Percentiles rank a stretch among this genome's conserved stretches.
phyloP scores from a whole-genome alignment of 2,113 vertebrate species.

The Upupa epops region DNA sequence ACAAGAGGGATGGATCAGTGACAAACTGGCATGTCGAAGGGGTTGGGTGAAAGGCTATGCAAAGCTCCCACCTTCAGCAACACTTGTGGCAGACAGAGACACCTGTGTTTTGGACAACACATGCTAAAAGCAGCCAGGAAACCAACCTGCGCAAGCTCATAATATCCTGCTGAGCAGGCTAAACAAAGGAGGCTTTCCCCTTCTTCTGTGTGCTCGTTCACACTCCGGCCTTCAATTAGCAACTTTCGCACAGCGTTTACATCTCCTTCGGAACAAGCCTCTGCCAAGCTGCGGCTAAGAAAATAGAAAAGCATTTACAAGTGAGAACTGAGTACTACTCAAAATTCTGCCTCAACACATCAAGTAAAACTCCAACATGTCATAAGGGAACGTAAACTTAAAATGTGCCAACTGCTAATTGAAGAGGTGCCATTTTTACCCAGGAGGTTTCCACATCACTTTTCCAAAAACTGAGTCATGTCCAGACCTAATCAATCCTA shows the following conservation, averaged over 20 bases:
- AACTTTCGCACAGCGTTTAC: conserved; percentile 97
- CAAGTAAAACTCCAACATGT: background rate
- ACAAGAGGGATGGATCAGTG: background rate
- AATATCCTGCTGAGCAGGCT: conserved; percentile 98
- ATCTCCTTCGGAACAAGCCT: conserved; percentile 98
- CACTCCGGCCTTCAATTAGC: conserved; percentile 96
- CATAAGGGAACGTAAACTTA: accelerated
- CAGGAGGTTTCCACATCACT: background rate
- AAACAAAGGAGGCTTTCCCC: conserved; percentile 97
- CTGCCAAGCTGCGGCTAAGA: conserved; percentile 96
- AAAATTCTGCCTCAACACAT: background rate
- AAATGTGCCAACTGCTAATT: background rate
- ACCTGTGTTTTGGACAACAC: background rate
- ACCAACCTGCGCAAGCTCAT: conserved; percentile 97
- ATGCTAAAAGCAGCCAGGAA: background rate
- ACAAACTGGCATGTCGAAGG: background rate
- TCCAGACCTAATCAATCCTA: background rate
- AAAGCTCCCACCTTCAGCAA: background rate
- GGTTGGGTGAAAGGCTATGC: background rate
- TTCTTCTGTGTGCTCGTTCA: conserved; percentile 98
- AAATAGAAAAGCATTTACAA: background rate
- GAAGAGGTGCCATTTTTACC: background rate
- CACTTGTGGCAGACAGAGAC: background rate
- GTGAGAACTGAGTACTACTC: background rate
- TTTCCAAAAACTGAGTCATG: accelerated